Conservation (phyloP, 2,888 invertebrate genomes). For the Epistrophe eligans region DNA sequence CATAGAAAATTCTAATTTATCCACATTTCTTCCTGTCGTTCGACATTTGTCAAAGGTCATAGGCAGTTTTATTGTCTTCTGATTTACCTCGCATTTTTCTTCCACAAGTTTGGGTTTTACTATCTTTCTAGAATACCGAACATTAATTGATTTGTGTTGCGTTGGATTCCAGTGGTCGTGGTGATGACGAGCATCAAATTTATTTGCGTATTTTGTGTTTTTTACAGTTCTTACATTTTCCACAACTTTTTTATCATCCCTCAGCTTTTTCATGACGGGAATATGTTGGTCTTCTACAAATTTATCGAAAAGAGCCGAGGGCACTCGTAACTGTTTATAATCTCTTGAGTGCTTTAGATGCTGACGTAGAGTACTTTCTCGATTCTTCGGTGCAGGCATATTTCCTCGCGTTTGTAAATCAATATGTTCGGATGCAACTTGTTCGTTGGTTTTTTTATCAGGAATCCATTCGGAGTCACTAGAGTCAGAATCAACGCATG, state of each 20-base stretch:
- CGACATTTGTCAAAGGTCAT: constrained; percentile 79
- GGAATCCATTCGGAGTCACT: constrained; percentile 81
- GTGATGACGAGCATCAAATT: constrained; percentile 81
- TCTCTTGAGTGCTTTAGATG: constrained; percentile 80
- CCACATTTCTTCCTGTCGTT: constrained; percentile 78
- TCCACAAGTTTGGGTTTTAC: constrained; percentile 78
- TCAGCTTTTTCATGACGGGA: constrained; percentile 79
- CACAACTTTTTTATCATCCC: constrained; percentile 76
- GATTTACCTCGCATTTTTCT: background rate
- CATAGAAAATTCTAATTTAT: constrained; percentile 79
- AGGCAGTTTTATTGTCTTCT: constrained; percentile 12
- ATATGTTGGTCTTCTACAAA: constrained; percentile 73
- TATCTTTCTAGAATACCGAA: constrained; percentile 80
- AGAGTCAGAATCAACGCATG: constrained; percentile 42
- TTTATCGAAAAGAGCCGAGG: constrained; percentile 79
- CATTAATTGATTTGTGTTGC: constrained; percentile 79
- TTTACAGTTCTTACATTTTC: constrained; percentile 79
- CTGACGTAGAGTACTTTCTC: constrained; percentile 80
- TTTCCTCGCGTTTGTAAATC: constrained; percentile 78
- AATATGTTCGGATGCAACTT: constrained; percentile 9
- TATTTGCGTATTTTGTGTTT: constrained; percentile 78
- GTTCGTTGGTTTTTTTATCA: constrained; percentile 43
- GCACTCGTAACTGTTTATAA: constrained; percentile 78
- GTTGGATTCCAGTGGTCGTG: constrained; percentile 82
- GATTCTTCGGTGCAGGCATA: constrained; percentile 81